Evolutionary conservation across 2,113 vertebrate genomes (phyloP).

Genomic region (Hippocampus zosterae): DNA sequence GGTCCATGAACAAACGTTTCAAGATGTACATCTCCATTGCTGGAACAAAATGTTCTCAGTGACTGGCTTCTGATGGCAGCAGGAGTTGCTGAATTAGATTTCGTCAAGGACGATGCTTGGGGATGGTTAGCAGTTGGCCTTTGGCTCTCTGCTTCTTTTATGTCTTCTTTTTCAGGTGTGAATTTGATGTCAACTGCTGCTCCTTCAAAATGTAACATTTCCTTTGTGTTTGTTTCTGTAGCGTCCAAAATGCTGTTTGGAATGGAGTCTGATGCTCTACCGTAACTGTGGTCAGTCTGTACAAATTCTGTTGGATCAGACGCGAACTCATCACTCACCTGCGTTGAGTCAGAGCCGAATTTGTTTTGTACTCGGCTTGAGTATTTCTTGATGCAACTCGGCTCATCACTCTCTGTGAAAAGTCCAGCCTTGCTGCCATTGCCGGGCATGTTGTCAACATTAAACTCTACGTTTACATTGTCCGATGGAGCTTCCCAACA

Average conservation of each 20-base stretch:
- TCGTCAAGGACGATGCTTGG: slow-evolving; percentile 7
- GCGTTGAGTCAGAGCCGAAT: slow-evolving; percentile 20
- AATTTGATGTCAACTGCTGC: not conserved
- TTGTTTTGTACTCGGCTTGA: slow-evolving; percentile 53
- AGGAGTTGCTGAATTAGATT: not conserved
- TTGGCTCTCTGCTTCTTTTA: slow-evolving; percentile 21
- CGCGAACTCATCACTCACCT: slow-evolving; percentile 23
- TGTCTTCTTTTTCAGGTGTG: slow-evolving; percentile 25
- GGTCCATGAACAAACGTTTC: not conserved
- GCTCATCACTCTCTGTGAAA: slow-evolving; percentile 47
- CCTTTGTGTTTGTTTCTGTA: slow-evolving; percentile 18
- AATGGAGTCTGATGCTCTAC: slow-evolving; percentile 45
- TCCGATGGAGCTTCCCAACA: slow-evolving; percentile 48
- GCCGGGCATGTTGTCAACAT: slow-evolving; percentile 44
- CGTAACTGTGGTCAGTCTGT: slow-evolving; percentile 71
- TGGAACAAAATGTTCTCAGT: slow-evolving; percentile 14
- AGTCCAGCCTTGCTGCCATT: slow-evolving; percentile 37
- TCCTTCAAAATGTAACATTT: slow-evolving; percentile 6
- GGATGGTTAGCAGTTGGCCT: slow-evolving; percentile 10
- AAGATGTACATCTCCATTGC: not conserved
- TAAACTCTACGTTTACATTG: slow-evolving; percentile 43
- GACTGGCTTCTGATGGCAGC: not conserved
- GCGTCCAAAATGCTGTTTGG: slow-evolving; percentile 16
- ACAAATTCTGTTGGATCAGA: slow-evolving; percentile 30
- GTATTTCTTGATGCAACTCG: slow-evolving; percentile 49